Percentiles rank a stretch among this genome's conserved stretches.
phyloP scores from a whole-genome alignment of 2,888 invertebrate species.

The Pristionchus maxplancki region DNA sequence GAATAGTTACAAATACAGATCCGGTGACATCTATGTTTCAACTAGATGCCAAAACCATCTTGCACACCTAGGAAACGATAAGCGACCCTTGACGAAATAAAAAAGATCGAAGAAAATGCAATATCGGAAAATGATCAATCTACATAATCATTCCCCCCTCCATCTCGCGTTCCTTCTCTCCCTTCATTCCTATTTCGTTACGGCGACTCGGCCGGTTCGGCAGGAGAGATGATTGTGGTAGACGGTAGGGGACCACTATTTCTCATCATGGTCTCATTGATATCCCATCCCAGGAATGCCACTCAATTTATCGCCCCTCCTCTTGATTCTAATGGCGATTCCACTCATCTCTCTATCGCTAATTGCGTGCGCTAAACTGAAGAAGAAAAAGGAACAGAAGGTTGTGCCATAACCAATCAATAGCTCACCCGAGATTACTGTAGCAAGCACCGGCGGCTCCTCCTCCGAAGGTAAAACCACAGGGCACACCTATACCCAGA shows the following conservation, averaged over 20 bases:
- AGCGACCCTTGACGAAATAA: no score
- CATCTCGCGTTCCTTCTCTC: neutral
- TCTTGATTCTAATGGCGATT: constrained; percentile 1
- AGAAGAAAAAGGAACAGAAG: constrained; percentile 23
- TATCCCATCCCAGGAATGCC: neutral
- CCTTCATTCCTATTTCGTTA: neutral
- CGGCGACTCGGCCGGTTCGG: constrained; percentile 13
- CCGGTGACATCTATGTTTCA: no score
- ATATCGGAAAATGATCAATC: neutral
- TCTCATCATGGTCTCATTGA: no score
- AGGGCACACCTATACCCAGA: neutral
- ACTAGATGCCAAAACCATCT: no score
- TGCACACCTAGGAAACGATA: no score
- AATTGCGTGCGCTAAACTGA: neutral
- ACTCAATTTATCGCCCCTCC: neutral
- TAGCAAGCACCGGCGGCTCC: constrained; percentile 19
- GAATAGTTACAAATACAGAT: no score
- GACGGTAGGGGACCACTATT: no score
- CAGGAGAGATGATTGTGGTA: neutral
- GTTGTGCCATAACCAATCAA: neutral
- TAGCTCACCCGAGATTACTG: neutral
- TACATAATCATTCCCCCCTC: neutral
- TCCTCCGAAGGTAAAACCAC: neutral
- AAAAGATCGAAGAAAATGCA: no score
- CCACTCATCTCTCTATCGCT: constrained; percentile 19